Evolutionary conservation across 2,797 vertebrate species (phyloP).

Genomic region (Acanthurus leucopareius): DNA sequence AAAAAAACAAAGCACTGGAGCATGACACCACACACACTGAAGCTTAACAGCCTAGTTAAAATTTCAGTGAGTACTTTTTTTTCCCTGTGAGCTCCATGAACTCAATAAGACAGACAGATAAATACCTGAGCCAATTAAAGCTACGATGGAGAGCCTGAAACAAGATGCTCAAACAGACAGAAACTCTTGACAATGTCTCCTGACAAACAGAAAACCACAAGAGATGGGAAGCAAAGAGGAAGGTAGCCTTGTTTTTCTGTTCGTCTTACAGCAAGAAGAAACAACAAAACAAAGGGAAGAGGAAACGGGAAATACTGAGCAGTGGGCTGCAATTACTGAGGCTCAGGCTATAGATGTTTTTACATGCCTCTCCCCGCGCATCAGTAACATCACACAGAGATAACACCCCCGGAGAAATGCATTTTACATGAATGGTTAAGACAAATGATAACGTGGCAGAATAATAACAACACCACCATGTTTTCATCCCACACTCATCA

Average conservation of each 20-base stretch:
- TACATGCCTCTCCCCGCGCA: neutral
- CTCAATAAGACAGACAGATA: conserved; percentile 25
- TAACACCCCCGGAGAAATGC: neutral
- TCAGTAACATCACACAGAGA: neutral
- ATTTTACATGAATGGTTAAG: neutral
- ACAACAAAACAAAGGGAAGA: neutral
- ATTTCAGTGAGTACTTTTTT: conserved; percentile 1
- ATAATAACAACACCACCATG: no score
- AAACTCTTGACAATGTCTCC: conserved; percentile 35
- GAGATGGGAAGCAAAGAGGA: conserved; percentile 5
- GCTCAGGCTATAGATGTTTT: neutral
- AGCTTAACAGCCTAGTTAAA: neutral
- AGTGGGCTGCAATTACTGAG: conserved; percentile 12
- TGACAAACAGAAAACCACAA: conserved; percentile 30
- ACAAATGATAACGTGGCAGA: neutral
- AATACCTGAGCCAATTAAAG: conserved; percentile 33
- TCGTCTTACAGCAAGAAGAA: neutral
- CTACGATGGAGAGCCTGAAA: conserved; percentile 7
- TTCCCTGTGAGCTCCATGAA: neutral
- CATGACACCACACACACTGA: conserved; percentile 2
- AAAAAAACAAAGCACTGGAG: conserved; percentile 33
- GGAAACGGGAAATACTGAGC: conserved; percentile 13
- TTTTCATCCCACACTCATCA: neutral
- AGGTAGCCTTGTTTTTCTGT: neutral
- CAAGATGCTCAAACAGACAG: conserved; percentile 25